Conservation (phyloP, 2,888 invertebrate genomes). For the Parasteatoda lunata region DNA sequence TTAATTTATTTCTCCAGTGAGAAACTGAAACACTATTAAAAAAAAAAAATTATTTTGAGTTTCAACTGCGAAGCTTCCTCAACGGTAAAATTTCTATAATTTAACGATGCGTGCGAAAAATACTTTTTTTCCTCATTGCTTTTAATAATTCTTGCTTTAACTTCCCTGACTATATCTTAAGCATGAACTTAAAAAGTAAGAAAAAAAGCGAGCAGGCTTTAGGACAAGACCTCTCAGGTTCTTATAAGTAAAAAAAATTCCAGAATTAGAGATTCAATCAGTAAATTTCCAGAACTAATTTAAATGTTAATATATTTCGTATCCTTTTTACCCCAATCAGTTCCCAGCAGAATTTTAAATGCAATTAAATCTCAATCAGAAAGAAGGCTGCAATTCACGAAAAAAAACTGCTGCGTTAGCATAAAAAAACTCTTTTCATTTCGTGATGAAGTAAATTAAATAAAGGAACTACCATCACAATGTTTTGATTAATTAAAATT, state of each 20-base stretch:
- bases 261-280: slow-evolving; percentile 50
- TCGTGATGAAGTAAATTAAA: neutral
- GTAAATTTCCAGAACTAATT: slow-evolving; percentile 53
- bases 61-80: no score
- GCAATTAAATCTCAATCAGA: slow-evolving; percentile 44
- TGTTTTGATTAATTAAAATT: slow-evolving; percentile 32
- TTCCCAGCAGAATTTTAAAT: slow-evolving; percentile 26
- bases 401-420: neutral
- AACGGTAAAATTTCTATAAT: neutral
- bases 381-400: neutral
- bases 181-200: neutral
- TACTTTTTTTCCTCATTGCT: neutral
- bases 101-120: neutral
- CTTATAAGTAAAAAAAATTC: slow-evolving; percentile 5
- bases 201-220: neutral
- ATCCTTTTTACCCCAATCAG: neutral
- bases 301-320: slow-evolving; percentile 49
- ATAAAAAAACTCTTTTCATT: neutral
- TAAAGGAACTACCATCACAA: slow-evolving; percentile 15
- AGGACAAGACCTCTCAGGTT: no score
- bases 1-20: no score
- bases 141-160: neutral
- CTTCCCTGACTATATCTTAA: neutral
- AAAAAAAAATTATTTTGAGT: no score
- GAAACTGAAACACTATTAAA: no score